Evolutionary conservation across 2,888 invertebrate genomes (phyloP), one percentile per base, ranked within the genome.

Genomic region (Nowickia ferox): DNA sequence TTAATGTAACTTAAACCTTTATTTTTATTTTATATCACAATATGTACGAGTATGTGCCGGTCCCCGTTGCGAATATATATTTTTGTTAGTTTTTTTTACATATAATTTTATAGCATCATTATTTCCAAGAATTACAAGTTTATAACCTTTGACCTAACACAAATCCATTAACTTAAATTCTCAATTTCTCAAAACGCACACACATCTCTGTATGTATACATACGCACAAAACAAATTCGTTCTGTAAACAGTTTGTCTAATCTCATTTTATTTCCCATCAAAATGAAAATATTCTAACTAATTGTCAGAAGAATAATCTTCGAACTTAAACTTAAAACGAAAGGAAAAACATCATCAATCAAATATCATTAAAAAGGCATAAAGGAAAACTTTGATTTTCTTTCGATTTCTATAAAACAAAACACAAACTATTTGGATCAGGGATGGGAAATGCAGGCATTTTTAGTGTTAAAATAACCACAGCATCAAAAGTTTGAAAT

Each of bases 121-220:
- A 82, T 83, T n/a, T 66, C 5, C 17, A 71, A 71, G 63, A 71
- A 59, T 81, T 75, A 76, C 79, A 86, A 86, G 82, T 83, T 86
- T 86, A 75, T 83, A 83, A 86, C 86, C 79, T 83, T 83, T 79
- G 75, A 86, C 78, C 85, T 71, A 83, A 51, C 69, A 71, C 48
- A 5, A 44, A 51, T 40, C 55, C 42, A 69, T 65, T 76, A 55
- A 65, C 57, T 57, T 9, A 22, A 65, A 42, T 57, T 57, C 38
- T 42, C 40, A 57, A 44, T 30, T 46, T 22, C 19, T n/a, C 42
- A 48, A 51, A 2, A 19, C 42, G 2, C 13, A 63, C 40, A 55
- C 40, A 17, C 15, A 42, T 15, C 1, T 42, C 17, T 10, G 9
- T 44, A 22, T 15, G 13, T 17, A 19, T 10, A 6, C n/a, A 22